Evolutionary conservation across 2,113 vertebrate species (phyloP).

Genomic region (Tenebrosternarchus preto): DNA sequence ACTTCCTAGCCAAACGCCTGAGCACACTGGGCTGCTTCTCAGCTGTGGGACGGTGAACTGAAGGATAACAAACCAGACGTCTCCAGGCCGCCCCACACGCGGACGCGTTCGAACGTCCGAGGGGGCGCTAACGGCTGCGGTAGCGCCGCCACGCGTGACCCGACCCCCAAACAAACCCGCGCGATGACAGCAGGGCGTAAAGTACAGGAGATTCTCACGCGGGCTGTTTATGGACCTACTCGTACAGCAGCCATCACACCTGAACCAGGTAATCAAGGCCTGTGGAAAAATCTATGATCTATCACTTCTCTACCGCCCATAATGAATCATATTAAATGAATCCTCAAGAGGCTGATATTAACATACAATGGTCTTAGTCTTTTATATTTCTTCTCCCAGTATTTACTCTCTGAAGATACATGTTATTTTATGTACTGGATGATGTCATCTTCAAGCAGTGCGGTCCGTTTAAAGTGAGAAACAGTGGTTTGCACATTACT

Average conservation of each 20-base stretch:
- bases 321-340: background rate
- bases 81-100: slow-evolving; percentile 42
- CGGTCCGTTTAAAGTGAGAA: slow-evolving; percentile 24
- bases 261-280: background rate
- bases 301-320: background rate
- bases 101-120: slow-evolving; percentile 11
- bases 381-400: slow-evolving; percentile 6
- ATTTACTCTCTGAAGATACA: slow-evolving; percentile 31
- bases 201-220: slow-evolving; percentile 13
- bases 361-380: background rate
- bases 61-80: slow-evolving; percentile 53
- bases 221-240: background rate
- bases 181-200: slow-evolving; percentile 36
- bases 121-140: background rate
- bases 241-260: background rate
- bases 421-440: slow-evolving; percentile 42
- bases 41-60: slow-evolving; percentile 44
- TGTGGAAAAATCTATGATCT: background rate
- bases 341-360: background rate
- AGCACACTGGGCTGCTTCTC: slow-evolving; percentile 29
- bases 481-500: slow-evolving; percentile 15
- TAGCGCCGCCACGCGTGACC: background rate
- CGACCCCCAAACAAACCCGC: background rate
- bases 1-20: slow-evolving; percentile 50
- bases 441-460: slow-evolving; percentile 43